A percentile compares a stretch with the other conserved stretches of the same genome.
Conservation (phyloP, 2,797 vertebrate species). For the Pteronotus mesoamericanus region DNA sequence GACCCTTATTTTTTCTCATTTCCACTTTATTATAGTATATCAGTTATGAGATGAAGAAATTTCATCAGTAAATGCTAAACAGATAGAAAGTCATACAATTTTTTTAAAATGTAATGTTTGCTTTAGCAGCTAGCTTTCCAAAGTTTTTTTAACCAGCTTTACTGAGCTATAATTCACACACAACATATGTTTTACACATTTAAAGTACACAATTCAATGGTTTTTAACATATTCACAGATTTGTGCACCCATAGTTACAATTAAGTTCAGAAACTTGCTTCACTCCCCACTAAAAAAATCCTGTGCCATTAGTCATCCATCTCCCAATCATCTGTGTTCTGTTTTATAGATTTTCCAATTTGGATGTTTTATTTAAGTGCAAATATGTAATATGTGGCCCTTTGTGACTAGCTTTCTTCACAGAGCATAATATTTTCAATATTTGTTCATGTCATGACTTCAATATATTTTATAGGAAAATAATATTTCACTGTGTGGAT, state of each 20-base stretch:
- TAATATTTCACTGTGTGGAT: neutral
- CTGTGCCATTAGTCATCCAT: neutral
- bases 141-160: neutral
- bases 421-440: neutral
- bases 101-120: neutral
- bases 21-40: neutral
- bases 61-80: neutral
- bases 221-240: neutral
- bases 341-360: neutral
- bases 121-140: neutral
- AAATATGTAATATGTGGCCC: neutral
- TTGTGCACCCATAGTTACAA: neutral
- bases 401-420: neutral
- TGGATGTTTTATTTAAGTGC: neutral
- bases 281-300: neutral
- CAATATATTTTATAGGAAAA: neutral
- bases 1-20: neutral
- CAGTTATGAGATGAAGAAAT: constrained; percentile 12
- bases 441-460: neutral
- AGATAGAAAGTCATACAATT: neutral
- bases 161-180: neutral
- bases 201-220: neutral
- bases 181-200: neutral
- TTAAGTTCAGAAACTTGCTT: neutral
- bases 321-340: neutral